Percentiles rank a stretch among this genome's conserved stretches.
phyloP scores from a whole-genome alignment of 1,140 invertebrate genomes.

The Apis florea region DNA sequence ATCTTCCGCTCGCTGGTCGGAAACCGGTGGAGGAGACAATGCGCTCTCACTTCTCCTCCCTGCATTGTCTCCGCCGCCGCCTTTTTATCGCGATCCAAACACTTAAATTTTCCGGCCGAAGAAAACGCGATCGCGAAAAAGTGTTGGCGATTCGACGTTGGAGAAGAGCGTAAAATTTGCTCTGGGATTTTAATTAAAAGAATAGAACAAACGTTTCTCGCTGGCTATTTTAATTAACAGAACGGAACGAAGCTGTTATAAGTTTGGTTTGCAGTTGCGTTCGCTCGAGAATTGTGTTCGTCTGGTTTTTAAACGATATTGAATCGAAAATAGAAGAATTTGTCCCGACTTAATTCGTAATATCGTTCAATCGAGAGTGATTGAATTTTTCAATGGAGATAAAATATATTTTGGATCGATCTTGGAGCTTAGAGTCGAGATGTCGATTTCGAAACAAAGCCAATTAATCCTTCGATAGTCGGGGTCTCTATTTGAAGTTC shows the following conservation, averaged over 20 bases:
- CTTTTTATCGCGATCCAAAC: slow-evolving; percentile 22
- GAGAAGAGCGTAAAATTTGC: background rate
- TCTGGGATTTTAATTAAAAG: slow-evolving; percentile 13
- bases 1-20: slow-evolving; percentile 37
- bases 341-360: no score
- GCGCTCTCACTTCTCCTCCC: background rate
- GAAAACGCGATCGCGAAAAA: background rate
- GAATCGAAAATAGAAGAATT: no score
- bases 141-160: background rate
- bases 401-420: background rate
- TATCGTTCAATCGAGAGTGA: background rate
- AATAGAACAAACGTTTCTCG: background rate
- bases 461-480: background rate
- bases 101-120: background rate
- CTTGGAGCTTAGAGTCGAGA: background rate
- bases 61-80: background rate
- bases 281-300: no score
- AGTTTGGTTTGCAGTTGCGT: no score
- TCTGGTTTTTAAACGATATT: no score
- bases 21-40: slow-evolving; percentile 6
- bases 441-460: background rate
- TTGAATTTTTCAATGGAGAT: background rate
- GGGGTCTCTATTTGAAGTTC: background rate
- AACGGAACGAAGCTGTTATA: background rate
- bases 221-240: background rate